phyloP scores from a whole-genome alignment of 1,140 invertebrate species.

The Tetraneura akinire region DNA sequence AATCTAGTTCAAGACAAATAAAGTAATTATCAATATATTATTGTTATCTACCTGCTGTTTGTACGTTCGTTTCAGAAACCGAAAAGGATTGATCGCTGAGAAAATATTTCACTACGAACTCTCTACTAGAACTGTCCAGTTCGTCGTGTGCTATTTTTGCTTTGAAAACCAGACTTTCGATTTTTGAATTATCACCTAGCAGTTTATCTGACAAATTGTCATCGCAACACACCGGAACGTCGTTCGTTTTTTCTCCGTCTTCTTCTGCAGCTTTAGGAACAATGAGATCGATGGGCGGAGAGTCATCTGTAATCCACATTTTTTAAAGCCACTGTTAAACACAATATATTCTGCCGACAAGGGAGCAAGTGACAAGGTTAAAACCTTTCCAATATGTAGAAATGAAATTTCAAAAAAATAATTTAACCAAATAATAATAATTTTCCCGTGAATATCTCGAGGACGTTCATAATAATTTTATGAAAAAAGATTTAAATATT shows the following conservation, averaged over 20 bases:
- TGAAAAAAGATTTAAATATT: too few species aligned
- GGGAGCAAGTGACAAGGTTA: too few species aligned
- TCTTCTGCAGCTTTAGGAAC: neutral
- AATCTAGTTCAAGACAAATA: too few species aligned
- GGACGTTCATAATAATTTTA: too few species aligned
- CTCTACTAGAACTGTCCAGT: neutral
- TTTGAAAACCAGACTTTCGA: slow-evolving; percentile 37
- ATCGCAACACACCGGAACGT: neutral
- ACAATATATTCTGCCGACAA: too few species aligned
- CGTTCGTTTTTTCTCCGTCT: neutral
- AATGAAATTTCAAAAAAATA: too few species aligned
- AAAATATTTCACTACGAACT: slow-evolving; percentile 33
- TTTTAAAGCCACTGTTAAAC: too few species aligned
- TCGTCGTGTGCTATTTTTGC: neutral
- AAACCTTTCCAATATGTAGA: too few species aligned
- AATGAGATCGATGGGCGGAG: neutral
- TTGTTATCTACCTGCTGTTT: neutral
- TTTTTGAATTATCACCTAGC: neutral
- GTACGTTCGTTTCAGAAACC: slow-evolving; percentile 4
- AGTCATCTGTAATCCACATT: too few species aligned
- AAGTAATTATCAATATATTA: neutral
- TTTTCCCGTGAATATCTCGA: too few species aligned
- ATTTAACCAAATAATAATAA: too few species aligned
- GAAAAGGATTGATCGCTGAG: slow-evolving; percentile 25
- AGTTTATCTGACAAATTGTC: slow-evolving; percentile 15